Percentiles rank a stretch among this genome's conserved stretches.
Conservation (phyloP, 2,113 vertebrate species). For the Empidonax alnorum region DNA sequence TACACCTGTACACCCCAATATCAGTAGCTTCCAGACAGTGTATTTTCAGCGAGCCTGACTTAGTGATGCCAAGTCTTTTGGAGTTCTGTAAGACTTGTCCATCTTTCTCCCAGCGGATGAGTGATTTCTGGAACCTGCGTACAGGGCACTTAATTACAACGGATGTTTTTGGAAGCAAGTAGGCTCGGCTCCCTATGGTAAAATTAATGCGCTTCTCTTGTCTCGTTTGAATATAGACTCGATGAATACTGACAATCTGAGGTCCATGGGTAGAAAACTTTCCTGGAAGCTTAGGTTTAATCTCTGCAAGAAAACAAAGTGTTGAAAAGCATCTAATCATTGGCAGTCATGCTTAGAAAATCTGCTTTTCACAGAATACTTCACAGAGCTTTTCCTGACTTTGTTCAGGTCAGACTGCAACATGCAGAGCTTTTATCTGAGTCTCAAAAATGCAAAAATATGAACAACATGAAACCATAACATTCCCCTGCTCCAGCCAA, state of each 20-base stretch:
- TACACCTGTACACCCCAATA: constrained; percentile 84
- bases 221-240: constrained; percentile 88
- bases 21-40: constrained; percentile 77
- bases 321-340: constrained; percentile 5
- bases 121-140: constrained; percentile 82
- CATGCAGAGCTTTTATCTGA: constrained; percentile 18
- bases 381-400: not conserved
- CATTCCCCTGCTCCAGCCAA: not conserved
- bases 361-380: not conserved
- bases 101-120: constrained; percentile 90
- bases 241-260: constrained; percentile 75
- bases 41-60: constrained; percentile 87
- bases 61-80: constrained; percentile 81
- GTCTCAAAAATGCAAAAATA: constrained; percentile 32
- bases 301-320: constrained; percentile 51
- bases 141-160: constrained; percentile 89
- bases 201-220: constrained; percentile 87
- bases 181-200: constrained; percentile 86
- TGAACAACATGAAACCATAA: constrained; percentile 11
- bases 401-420: constrained; percentile 6
- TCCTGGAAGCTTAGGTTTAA: constrained; percentile 55
- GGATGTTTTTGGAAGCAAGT: constrained; percentile 88
- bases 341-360: not conserved
- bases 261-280: constrained; percentile 72
- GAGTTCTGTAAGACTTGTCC: constrained; percentile 76